Evolutionary conservation across 2,113 vertebrate genomes (phyloP).

Genomic region (Perognathus longimembris): DNA sequence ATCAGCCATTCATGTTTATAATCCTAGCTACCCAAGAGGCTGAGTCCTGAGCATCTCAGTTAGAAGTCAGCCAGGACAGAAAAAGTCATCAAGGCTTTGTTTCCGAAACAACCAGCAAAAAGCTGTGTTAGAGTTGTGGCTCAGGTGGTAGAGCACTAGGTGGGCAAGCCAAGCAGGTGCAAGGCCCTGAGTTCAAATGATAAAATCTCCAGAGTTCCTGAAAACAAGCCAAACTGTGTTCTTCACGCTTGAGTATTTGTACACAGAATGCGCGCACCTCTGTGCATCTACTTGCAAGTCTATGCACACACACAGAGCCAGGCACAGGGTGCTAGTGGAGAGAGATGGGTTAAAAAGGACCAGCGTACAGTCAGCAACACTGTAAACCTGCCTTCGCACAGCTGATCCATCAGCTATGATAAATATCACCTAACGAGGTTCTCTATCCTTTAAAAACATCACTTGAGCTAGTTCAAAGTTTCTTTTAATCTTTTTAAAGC

Average conservation of each 20-base stretch:
- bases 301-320: no score
- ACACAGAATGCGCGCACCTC: not conserved
- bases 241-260: not conserved
- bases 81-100: no score
- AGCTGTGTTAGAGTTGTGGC: no score
- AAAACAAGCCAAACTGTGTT: not conserved
- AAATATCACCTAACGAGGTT: slow-evolving; percentile 12
- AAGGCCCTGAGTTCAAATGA: no score
- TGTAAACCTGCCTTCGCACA: slow-evolving; percentile 1
- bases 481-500: slow-evolving; percentile 32
- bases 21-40: no score
- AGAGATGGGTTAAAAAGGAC: not conserved
- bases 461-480: not conserved
- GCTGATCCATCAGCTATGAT: not conserved
- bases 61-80: no score
- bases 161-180: no score
- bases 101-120: no score
- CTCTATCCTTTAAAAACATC: not conserved
- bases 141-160: no score
- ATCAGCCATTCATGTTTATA: no score
- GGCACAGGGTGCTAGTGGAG: not conserved
- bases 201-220: not conserved
- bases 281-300: not conserved
- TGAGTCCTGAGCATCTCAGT: no score
- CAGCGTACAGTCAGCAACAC: not conserved